A percentile compares a stretch with the other conserved stretches of the same genome.
These are phyloP conservation scores for Idaea biselata DNA, from an alignment of 2,888 invertebrate species.

Conservation along the genomic window DNA sequence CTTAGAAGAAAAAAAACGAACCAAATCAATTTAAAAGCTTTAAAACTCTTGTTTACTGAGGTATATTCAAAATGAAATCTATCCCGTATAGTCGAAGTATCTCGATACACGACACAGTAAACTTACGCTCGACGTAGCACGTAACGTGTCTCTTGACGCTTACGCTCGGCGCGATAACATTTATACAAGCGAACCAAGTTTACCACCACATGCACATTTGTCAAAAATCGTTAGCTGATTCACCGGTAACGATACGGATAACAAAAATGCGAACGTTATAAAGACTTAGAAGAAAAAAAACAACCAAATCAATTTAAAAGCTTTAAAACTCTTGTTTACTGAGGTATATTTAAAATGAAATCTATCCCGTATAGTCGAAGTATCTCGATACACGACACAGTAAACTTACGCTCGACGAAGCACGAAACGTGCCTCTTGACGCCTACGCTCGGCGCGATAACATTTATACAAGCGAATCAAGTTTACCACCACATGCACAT, in stretches of 20 bases:
- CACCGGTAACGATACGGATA: too few relatives aligned
- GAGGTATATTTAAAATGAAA: neutral
- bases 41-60: too few relatives aligned
- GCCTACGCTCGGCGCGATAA: slow-evolving; percentile 15
- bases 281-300: too few relatives aligned
- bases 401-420: slow-evolving; percentile 41
- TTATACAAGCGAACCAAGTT: slow-evolving; percentile 4
- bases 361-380: neutral
- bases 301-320: neutral
- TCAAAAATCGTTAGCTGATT: too few relatives aligned
- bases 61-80: too few relatives aligned
- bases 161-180: slow-evolving; percentile 10
- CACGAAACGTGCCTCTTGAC: slow-evolving; percentile 40
- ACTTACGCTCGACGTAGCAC: slow-evolving; percentile 41
- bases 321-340: neutral
- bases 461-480: too few relatives aligned
- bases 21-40: too few relatives aligned
- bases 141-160: slow-evolving; percentile 38
- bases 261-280: too few relatives aligned
- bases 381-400: slow-evolving; percentile 20
- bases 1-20: too few relatives aligned
- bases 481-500: too few relatives aligned
- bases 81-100: too few relatives aligned
- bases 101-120: slow-evolving; percentile 24
- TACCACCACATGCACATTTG: too few relatives aligned